These are phyloP conservation scores for Schizaphis graminum DNA, from an alignment of 2,888 invertebrate genomes.

Conservation along the genomic window DNA sequence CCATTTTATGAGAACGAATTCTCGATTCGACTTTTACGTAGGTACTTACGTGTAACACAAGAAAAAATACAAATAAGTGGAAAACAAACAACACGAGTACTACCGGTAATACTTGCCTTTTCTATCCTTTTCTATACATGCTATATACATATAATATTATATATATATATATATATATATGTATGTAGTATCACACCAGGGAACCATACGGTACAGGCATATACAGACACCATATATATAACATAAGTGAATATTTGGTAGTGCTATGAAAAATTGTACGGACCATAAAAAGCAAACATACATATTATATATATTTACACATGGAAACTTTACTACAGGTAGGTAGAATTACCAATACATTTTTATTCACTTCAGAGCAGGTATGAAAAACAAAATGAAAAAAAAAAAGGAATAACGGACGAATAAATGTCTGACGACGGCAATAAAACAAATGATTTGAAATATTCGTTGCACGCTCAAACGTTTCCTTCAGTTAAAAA, in stretches of 20 bases:
- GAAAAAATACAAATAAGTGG: slow-evolving; percentile 44
- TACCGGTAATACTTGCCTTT: slow-evolving; percentile 13
- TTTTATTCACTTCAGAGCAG: not conserved
- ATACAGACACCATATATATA: not conserved
- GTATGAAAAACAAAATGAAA: slow-evolving; percentile 32
- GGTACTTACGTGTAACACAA: slow-evolving; percentile 4
- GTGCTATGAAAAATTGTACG: slow-evolving; percentile 48
- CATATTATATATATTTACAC: slow-evolving; percentile 8
- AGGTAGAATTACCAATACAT: slow-evolving; percentile 38
- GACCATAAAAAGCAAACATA: slow-evolving; percentile 6
- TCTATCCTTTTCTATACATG: not conserved
- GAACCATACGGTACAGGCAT: slow-evolving; percentile 32
- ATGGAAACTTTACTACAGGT: slow-evolving; percentile 45
- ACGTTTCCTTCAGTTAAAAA: slow-evolving; percentile 59
- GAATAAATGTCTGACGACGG: slow-evolving; percentile 57
- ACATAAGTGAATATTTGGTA: slow-evolving; percentile 57
- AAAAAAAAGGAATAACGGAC: not conserved
- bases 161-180: too few relatives aligned
- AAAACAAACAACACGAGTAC: slow-evolving; percentile 52
- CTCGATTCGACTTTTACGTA: not conserved
- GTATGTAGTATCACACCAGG: slow-evolving; percentile 31
- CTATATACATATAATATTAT: not conserved
- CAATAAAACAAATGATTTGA: slow-evolving; percentile 60
- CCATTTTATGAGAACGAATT: slow-evolving; percentile 28
- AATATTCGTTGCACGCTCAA: slow-evolving; percentile 60